Conservation (phyloP, 2,888 invertebrate genomes). For the Drosophila nr. fundita region DNA sequence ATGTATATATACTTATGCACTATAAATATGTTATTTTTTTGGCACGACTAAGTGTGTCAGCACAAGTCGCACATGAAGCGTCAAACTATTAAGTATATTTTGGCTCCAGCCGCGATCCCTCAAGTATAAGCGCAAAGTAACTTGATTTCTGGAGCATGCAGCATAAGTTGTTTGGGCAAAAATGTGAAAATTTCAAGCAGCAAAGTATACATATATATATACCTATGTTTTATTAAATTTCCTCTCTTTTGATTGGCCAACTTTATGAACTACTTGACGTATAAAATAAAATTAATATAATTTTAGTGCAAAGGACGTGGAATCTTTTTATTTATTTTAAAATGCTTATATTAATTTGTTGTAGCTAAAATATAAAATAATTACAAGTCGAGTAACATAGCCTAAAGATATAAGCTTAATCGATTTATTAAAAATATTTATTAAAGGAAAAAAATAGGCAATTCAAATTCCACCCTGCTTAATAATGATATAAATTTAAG, state of each 20-base stretch:
- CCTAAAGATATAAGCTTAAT: neutral
- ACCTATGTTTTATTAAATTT: neutral
- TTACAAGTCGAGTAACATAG: neutral
- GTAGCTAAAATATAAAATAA: neutral
- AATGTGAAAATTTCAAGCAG: slow-evolving; percentile 1
- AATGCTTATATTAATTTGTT: neutral
- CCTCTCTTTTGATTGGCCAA: neutral
- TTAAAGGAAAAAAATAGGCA: neutral
- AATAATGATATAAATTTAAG: neutral
- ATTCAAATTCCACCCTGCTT: neutral
- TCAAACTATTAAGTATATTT: slow-evolving; percentile 68
- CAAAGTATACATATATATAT: neutral
- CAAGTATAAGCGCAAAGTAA: slow-evolving; percentile 26
- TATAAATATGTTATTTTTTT: neutral
- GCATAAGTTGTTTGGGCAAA: slow-evolving; percentile 14
- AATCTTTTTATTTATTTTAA: neutral
- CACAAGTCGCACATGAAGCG: slow-evolving; percentile 63
- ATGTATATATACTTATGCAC: slow-evolving; percentile 1
- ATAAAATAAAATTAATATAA: neutral
- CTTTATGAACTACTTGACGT: neutral
- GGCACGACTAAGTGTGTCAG: slow-evolving; percentile 5
- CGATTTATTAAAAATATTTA: neutral
- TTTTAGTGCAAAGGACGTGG: neutral
- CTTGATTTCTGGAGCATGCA: slow-evolving; percentile 29
- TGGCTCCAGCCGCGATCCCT: slow-evolving; percentile 26